Base-by-base conservation (phyloP, 2,113 vertebrate species). In the Chaetodon trifascialis region DNA sequence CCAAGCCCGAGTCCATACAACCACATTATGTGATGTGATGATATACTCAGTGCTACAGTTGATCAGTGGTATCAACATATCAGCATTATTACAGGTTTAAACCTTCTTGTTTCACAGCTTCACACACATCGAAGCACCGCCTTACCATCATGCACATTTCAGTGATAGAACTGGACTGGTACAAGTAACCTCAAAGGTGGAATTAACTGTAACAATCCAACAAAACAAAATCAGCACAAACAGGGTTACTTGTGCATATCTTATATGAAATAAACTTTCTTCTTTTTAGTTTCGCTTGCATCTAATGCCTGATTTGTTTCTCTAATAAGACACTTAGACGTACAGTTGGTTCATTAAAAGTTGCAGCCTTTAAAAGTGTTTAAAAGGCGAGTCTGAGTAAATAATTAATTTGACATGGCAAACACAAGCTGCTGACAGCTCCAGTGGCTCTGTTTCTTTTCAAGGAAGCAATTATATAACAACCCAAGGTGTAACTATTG, bases 1-100 rank as follows among this genome's bases (percentile, higher is more conserved):
- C 80, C 10, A 63, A 74, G 60, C 63, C 49, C 46, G 46, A 11
- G 30, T 55, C 65, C 47, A 38, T 64, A 52, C 59, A 46, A 23
- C 85, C 60, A 55, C 51, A 19, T 82, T 76, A 88, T 76, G 87
- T 64, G 83, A 88, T 2, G 40, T 44, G 86, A 91, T 86, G 38
- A 86, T 69, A 40, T 15, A 52, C 25, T 52, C 67, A 30, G 25
- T 15, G 68, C 16, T 34, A 14, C 23, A 49, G 15, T 6, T 51
- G 55, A 12, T 66, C 60, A 19, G 14, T 36, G 49, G 10, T 40
- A 68, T 76, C 42, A 76, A 5, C 30, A 30, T 30, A 30, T 30
- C 30, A 30, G 30, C 38, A 17, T 46, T 5, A 40, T 54, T 47
- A 3, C 11, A 16, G 2, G 2, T 62, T 40, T 25, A 69, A 60